phyloP scores from a whole-genome alignment of 2,888 invertebrate species.

The Polyommatus iphigenia region DNA sequence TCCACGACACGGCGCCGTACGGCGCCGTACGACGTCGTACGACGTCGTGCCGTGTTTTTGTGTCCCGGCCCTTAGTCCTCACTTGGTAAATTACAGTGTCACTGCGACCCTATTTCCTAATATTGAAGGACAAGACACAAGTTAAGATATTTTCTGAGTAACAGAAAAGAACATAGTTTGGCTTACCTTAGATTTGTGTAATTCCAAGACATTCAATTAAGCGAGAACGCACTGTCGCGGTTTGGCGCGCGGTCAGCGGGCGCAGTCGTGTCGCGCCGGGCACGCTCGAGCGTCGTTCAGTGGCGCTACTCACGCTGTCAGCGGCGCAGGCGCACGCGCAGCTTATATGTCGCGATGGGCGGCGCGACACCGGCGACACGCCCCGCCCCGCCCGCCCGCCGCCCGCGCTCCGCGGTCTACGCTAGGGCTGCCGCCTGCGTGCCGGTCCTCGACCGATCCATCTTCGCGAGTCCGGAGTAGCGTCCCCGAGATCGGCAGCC shows the following conservation, averaged over 20 bases:
- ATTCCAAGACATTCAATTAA: slow-evolving; percentile 14
- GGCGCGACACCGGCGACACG: slow-evolving; percentile 63
- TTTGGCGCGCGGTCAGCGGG: slow-evolving; percentile 41
- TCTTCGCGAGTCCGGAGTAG: neutral
- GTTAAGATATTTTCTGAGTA: neutral
- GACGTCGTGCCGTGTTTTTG: no score
- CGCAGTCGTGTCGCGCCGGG: slow-evolving; percentile 47
- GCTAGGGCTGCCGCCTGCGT: neutral
- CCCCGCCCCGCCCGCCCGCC: slow-evolving; percentile 57
- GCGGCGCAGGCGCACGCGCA: slow-evolving; percentile 50
- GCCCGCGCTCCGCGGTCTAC: slow-evolving; percentile 54
- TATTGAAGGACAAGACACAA: neutral
- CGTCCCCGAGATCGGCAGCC: neutral
- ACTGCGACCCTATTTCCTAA: neutral
- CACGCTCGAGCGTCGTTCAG: slow-evolving; percentile 50
- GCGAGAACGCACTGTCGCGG: slow-evolving; percentile 36
- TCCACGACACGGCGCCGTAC: no score
- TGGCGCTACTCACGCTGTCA: slow-evolving; percentile 54
- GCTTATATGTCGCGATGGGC: slow-evolving; percentile 63
- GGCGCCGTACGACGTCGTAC: no score
- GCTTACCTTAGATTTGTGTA: slow-evolving; percentile 37
- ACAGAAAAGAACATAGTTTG: neutral
- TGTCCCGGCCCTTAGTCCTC: no score
- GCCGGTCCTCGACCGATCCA: neutral
- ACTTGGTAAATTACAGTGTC: neutral